Evolutionary conservation across 1,140 invertebrate genomes (phyloP), one percentile per base, ranked within the genome.

Genomic region (Pogonognathellus flavescens): DNA sequence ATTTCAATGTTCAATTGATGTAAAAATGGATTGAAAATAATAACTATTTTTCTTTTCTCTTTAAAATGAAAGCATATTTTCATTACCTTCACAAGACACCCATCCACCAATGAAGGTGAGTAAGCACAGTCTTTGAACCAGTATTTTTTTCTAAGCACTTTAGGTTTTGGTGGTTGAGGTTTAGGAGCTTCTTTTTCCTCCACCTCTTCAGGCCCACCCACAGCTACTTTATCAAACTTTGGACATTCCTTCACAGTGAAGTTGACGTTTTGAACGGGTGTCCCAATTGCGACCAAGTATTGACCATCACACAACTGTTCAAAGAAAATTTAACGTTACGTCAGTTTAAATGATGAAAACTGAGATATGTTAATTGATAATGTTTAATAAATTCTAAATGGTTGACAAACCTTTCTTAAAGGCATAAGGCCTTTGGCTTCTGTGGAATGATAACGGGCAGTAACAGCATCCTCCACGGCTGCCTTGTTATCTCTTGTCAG

Each of bases 291-390:
- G 14, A 85, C 57, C 0, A 85, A 1, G 9, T 85, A 85, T 18
- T 85, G 84, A 0, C 84, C 84, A n/a, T 57, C 52, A 0, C 41
- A 25, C 1, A 85, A 22, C 84, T 85, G 31, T n/a, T 14, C 14
- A 76, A n/a, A 62, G 1, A n/a, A 62, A 14, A 57, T n/a, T 13
- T 57, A 57, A 57, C n/a, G n/a, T n/a, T n/a, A n/a, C n/a, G n/a
- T n/a, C n/a, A n/a, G n/a, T n/a, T n/a, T n/a, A n/a, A n/a, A n/a
- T n/a, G n/a, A n/a, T n/a, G n/a, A n/a, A n/a, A n/a, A n/a, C n/a
- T n/a, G n/a, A n/a, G n/a, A n/a, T n/a, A n/a, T n/a, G n/a, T n/a
- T n/a, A n/a, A n/a, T n/a, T n/a, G n/a, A n/a, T n/a, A n/a, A n/a
- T n/a, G n/a, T n/a, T n/a, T 57, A 13, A 57, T 57, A n/a, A 14